These are phyloP conservation scores for Hyposoter dolosus DNA, from an alignment of 2,888 invertebrate species.

Conservation along the genomic window DNA sequence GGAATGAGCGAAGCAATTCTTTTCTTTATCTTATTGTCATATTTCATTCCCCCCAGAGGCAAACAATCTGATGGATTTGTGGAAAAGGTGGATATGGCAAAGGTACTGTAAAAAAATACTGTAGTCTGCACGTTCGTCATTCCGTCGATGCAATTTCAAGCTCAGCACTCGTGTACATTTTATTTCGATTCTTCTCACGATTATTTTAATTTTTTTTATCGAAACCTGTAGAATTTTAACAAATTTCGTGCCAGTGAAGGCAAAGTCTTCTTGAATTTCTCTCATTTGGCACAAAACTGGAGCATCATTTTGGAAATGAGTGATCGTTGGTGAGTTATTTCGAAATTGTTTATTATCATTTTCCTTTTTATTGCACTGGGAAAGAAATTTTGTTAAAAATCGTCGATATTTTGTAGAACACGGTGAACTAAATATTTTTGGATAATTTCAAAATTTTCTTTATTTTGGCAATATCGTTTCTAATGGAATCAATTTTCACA, in stretches of 20 bases:
- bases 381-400: too few relatives aligned
- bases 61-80: slow-evolving; percentile 63
- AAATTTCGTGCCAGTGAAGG: too few relatives aligned
- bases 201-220: not conserved
- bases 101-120: too few relatives aligned
- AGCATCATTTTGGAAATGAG: too few relatives aligned
- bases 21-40: slow-evolving; percentile 67
- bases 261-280: too few relatives aligned
- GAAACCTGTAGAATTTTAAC: not conserved
- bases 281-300: too few relatives aligned
- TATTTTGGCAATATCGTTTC: too few relatives aligned
- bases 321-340: too few relatives aligned
- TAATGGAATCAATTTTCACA: too few relatives aligned
- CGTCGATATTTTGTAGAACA: too few relatives aligned
- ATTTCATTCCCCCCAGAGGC: slow-evolving; percentile 60
- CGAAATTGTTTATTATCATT: not conserved
- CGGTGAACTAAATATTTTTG: too few relatives aligned
- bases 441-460: too few relatives aligned
- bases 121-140: slow-evolving; percentile 48
- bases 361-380: not conserved
- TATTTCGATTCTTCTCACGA: slow-evolving; percentile 18
- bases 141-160: slow-evolving; percentile 59
- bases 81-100: slow-evolving; percentile 51
- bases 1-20: slow-evolving; percentile 57
- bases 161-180: slow-evolving; percentile 13